Percentiles rank a stretch among this genome's conserved stretches.
phyloP scores from a whole-genome alignment of 2,888 invertebrate genomes.

The Sphaerophoria rueppellii region DNA sequence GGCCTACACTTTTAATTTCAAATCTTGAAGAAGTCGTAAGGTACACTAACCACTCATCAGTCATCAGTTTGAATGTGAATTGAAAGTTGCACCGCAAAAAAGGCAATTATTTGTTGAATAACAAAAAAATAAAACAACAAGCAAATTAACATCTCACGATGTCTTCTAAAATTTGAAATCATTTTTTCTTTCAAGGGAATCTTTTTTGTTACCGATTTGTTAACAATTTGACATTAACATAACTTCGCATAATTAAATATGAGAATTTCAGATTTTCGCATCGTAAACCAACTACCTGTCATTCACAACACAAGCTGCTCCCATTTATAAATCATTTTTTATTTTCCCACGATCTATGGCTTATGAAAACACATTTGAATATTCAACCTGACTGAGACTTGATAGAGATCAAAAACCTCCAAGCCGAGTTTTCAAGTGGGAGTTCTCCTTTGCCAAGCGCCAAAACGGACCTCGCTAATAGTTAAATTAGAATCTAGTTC shows the following conservation, averaged over 20 bases:
- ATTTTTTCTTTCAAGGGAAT: constrained; percentile 7
- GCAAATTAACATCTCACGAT: constrained; percentile 19
- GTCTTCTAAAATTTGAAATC: background rate
- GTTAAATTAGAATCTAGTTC: constrained; percentile 65
- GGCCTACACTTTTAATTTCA: too few species aligned
- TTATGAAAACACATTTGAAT: constrained; percentile 46
- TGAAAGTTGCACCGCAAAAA: too few species aligned
- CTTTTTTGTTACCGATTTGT: constrained; percentile 25
- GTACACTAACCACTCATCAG: too few species aligned
- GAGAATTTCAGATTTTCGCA: constrained; percentile 27
- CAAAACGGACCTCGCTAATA: constrained; percentile 14
- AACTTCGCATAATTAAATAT: constrained; percentile 30
- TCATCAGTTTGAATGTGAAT: too few species aligned
- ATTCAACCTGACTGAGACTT: constrained; percentile 2
- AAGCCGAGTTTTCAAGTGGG: constrained; percentile 50
- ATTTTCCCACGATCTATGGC: constrained; percentile 58
- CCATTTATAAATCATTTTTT: constrained; percentile 17
- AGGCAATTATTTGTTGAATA: too few species aligned
- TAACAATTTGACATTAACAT: constrained; percentile 58
- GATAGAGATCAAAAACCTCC: constrained; percentile 30
- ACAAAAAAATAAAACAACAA: too few species aligned
- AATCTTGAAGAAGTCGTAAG: too few species aligned
- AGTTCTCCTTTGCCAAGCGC: constrained; percentile 44
- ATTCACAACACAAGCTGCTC: constrained; percentile 25
- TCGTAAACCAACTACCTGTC: constrained; percentile 5